Base-by-base conservation (phyloP, 2,113 vertebrate species). In the Mormyrus lacerda region DNA sequence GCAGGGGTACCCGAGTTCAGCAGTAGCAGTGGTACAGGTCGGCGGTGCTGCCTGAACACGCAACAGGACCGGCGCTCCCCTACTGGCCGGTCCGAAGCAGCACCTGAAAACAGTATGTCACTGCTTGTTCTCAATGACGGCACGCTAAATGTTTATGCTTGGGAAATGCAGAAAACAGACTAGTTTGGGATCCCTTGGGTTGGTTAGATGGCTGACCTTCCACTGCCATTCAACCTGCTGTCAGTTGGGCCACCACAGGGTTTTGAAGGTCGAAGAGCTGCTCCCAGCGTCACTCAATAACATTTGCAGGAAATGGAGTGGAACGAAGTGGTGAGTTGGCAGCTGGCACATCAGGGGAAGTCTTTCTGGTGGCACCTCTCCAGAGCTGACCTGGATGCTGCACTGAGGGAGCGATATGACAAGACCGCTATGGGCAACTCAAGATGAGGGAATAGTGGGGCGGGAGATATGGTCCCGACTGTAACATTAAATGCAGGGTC, bases 21-120 rank as follows among this genome's bases (percentile, higher is more conserved):
- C 47, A 87, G 50, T 19, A 53, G 47, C 15, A 24, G 89, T 85
- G 89, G 50, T 21, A 47, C 61, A 0, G 89, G 55, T 0, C 87
- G 91, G 88, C 93, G 92, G 44, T 94, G 91, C 89, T 92, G 93
- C 89, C 87, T 58, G 1, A 88, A 94, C 15, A 58, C 47, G 9
- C 94, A 94, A 0, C 95, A 93, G 3, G 94, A 95, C 84, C 94
- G 94, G 24, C 90, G 90, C 0, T 94, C 95, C 0, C 93, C 96
- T 0, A 95, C 95, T 0, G 97, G 96, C 0, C 94, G 92, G 1
- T 94, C 95, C 11, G 94, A 95, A 61, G 93, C 73, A 0, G 91
- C 94, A 0, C 92, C 95, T 0, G 96, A 97, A 88, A 95, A 95
- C 3, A 94, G 97, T 96, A 95, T 6, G 39, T 88, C 45, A 10